These are phyloP conservation scores for Pogonocherus hispidulus DNA, from an alignment of 2,888 invertebrate genomes.

Conservation along the genomic window DNA sequence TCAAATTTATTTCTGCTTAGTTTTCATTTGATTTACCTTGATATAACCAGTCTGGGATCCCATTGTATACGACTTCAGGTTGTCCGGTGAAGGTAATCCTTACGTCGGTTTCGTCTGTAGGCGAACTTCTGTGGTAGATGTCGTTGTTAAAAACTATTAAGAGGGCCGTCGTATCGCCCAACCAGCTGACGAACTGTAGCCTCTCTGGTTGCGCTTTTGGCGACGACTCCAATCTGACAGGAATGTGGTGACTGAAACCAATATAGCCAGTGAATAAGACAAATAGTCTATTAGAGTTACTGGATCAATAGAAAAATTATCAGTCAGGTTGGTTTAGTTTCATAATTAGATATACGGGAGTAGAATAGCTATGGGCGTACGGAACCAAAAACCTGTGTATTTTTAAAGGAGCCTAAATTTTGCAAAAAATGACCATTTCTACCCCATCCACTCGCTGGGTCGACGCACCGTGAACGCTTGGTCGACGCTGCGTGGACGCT, in stretches of 20 bases:
- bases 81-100: constrained; percentile 83
- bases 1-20: no score
- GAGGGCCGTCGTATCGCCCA: constrained; percentile 83
- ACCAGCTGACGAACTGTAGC: constrained; percentile 88
- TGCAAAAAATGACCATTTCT: no score
- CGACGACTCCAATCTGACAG: constrained; percentile 84
- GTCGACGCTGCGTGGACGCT: no score
- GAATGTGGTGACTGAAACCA: constrained; percentile 83
- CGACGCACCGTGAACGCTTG: no score
- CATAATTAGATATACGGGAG: no score
- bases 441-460: no score
- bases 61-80: constrained; percentile 90
- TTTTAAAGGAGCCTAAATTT: no score
- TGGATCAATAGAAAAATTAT: no score
- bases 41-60: constrained; percentile 96
- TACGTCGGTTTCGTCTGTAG: constrained; percentile 77
- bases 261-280: background rate
- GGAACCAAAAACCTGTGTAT: no score
- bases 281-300: no score
- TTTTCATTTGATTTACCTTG: constrained; percentile 90
- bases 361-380: no score
- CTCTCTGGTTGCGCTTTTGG: constrained; percentile 78
- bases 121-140: constrained; percentile 85
- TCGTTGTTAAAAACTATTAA: constrained; percentile 90
- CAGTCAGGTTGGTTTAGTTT: no score